These are phyloP conservation scores for Philereme vetulata DNA, from an alignment of 2,888 invertebrate genomes.

Conservation along the genomic window DNA sequence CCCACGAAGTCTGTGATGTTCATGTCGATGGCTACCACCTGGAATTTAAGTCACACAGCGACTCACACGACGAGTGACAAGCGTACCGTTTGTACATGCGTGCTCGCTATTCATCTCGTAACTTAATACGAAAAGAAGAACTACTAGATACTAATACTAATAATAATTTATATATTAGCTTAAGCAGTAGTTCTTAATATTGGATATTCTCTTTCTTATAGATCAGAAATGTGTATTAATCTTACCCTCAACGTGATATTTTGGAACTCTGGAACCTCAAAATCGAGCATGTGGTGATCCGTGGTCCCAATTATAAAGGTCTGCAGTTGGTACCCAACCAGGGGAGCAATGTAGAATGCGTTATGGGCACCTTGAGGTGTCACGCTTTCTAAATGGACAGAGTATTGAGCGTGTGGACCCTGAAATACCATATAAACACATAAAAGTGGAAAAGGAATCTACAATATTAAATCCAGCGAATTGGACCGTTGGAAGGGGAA, in stretches of 20 bases:
- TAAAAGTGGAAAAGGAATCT: neutral
- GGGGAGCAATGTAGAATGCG: slow-evolving; percentile 85
- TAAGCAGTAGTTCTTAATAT: too few species aligned
- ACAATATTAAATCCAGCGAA: too few species aligned
- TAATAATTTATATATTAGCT: too few species aligned
- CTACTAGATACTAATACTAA: too few species aligned
- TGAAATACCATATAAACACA: slow-evolving; percentile 42
- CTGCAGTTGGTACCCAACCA: slow-evolving; percentile 84
- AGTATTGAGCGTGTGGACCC: slow-evolving; percentile 85
- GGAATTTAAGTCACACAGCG: slow-evolving; percentile 1
- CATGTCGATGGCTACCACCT: slow-evolving; percentile 70
- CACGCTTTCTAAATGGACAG: slow-evolving; percentile 67
- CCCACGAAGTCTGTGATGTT: slow-evolving; percentile 57
- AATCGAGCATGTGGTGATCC: slow-evolving; percentile 83
- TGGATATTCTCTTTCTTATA: too few species aligned
- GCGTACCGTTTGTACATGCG: too few species aligned
- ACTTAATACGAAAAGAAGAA: too few species aligned
- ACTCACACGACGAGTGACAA: too few species aligned
- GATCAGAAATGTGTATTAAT: slow-evolving; percentile 30
- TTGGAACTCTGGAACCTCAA: slow-evolving; percentile 80
- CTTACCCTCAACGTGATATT: slow-evolving; percentile 64
- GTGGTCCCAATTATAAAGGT: slow-evolving; percentile 83
- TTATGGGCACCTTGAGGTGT: slow-evolving; percentile 61
- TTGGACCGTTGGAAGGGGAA: too few species aligned
- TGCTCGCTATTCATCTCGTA: too few species aligned